Base-by-base conservation (phyloP, 2,113 vertebrate species). In the Platichthys flesus region DNA sequence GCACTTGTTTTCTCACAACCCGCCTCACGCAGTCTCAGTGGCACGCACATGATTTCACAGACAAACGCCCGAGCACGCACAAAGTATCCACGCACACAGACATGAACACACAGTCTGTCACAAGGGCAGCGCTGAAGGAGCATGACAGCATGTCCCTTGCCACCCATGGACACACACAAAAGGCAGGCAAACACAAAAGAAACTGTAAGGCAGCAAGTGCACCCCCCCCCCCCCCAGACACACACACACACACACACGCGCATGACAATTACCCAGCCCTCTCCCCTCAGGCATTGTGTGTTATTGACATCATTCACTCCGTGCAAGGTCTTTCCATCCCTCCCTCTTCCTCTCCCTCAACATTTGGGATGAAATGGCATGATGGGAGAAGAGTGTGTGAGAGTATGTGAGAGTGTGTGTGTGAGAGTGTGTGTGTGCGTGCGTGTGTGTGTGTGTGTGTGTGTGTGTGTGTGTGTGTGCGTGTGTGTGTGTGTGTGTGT, bases 261-360 rank as follows among this genome's bases (percentile, higher is more conserved):
- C 63, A 77, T 52, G 85, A 67, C 75, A 71, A 74, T 78, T 84
- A 81, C 81, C 73, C 83, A 72, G n/a, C 37, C 60, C 76, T 73
- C 61, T 71, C 28, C 78, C 79, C 66, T 70, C 58, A 81, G 76
- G 72, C 88, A 82, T 82, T 84, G 80, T 76, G 83, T 90, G 85
- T 90, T 84, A 90, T 88, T 91, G 88, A 89, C 91, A 91, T 90
- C 83, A 87, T 79, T 89, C 79, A 68, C 84, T 91, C 77, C 78
- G 20, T 87, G 76, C 83, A 83, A 90, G 86, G 84, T 85, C 89
- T 90, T 89, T 83, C 83, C 82, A 82, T 79, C 64, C 74, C 37
- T 70, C 62, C 51, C 42, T 31, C 67, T 1, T 64, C 24, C 59
- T 47, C 64, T 86, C 54, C 37, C 55, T 67, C 75, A 76, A 71